phyloP scores from a whole-genome alignment of 2,113 vertebrate species.

The Castor canadensis region DNA sequence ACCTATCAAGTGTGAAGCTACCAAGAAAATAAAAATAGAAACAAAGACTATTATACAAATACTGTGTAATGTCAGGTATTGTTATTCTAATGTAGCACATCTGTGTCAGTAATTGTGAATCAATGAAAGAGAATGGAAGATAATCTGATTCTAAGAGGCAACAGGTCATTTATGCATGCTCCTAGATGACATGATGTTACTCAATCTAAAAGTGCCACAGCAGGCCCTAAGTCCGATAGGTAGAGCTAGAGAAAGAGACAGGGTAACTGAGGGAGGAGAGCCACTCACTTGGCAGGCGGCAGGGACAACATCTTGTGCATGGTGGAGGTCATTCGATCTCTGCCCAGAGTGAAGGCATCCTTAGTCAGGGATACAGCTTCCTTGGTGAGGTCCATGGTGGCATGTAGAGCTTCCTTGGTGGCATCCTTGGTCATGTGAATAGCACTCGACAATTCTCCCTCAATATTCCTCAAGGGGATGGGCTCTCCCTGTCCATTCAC shows the following conservation, averaged over 20 bases:
- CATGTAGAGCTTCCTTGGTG: slow-evolving; percentile 93
- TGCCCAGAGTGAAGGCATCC: slow-evolving; percentile 94
- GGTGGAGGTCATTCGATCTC: slow-evolving; percentile 90
- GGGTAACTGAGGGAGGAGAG: neutral
- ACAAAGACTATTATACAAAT: neutral
- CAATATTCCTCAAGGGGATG: slow-evolving; percentile 88
- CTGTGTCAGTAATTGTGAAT: neutral
- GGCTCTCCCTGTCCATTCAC: slow-evolving; percentile 79
- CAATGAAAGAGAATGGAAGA: neutral
- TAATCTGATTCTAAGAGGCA: neutral
- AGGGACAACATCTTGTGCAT: slow-evolving; percentile 94
- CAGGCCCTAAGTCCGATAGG: neutral
- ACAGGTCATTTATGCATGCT: neutral
- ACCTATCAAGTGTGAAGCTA: no score
- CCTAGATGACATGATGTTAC: neutral
- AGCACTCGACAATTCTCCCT: slow-evolving; percentile 93
- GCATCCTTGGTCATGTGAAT: slow-evolving; percentile 93
- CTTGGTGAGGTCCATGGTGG: slow-evolving; percentile 95
- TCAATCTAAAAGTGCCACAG: neutral
- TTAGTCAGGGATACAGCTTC: slow-evolving; percentile 95
- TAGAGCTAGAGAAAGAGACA: neutral
- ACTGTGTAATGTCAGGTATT: neutral
- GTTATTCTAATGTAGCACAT: neutral
- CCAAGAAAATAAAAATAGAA: no score
- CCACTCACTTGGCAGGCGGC: slow-evolving; percentile 88